phyloP scores from a whole-genome alignment of 2,113 vertebrate genomes.

The Mugil cephalus region DNA sequence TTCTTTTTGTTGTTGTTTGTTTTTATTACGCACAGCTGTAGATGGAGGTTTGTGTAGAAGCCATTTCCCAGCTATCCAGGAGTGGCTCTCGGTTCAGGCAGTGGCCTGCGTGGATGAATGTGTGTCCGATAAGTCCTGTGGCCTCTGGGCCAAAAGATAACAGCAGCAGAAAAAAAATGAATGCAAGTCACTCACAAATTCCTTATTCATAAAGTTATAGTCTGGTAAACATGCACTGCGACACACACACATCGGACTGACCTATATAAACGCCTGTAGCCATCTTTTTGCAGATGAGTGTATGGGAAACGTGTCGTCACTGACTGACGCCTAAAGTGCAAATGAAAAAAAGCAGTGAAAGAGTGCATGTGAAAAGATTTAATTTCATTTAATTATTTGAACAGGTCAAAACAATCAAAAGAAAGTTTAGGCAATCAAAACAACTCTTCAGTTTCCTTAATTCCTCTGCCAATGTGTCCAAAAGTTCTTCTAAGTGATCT shows the following conservation, averaged over 20 bases:
- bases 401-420: no score
- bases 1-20: neutral
- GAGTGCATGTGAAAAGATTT: neutral
- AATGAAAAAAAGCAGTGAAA: neutral
- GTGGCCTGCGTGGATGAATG: slow-evolving; percentile 60
- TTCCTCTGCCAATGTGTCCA: no score
- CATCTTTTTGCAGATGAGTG: neutral
- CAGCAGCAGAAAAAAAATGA: slow-evolving; percentile 30
- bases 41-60: slow-evolving; percentile 33
- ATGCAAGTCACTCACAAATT: slow-evolving; percentile 41
- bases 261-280: neutral
- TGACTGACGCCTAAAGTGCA: neutral
- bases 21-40: neutral
- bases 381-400: no score
- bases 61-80: slow-evolving; percentile 30
- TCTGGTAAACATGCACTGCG: slow-evolving; percentile 15
- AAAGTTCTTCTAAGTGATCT: no score
- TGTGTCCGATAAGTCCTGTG: slow-evolving; percentile 61
- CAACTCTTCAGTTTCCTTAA: no score
- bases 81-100: slow-evolving; percentile 20
- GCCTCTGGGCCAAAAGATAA: slow-evolving; percentile 75
- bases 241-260: slow-evolving; percentile 20
- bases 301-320: neutral
- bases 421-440: no score
- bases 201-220: slow-evolving; percentile 20